Conservation (phyloP, 2,888 invertebrate genomes). For the Heliconius ismenius region DNA sequence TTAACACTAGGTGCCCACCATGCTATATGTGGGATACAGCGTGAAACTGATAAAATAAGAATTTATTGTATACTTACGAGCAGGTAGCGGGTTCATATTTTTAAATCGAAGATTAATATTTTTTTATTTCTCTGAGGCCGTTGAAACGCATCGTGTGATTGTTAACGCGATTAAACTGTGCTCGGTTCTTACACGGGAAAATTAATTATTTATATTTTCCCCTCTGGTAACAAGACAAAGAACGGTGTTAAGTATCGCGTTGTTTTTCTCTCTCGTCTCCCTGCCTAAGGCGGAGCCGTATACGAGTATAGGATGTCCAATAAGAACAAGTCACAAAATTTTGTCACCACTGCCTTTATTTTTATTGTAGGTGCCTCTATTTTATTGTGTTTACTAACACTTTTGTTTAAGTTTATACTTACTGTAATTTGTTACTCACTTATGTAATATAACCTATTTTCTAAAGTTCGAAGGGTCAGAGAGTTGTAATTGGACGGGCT, state of each 20-base stretch:
- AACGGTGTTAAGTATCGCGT: too few species aligned
- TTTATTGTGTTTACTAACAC: not conserved
- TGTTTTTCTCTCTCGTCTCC: too few species aligned
- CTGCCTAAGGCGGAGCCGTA: too few species aligned
- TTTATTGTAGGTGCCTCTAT: not conserved
- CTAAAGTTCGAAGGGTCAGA: constrained; percentile 23
- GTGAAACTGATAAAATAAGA: not conserved
- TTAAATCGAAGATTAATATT: not conserved
- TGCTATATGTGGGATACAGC: not conserved
- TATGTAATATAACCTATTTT: not conserved
- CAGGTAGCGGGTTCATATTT: not conserved
- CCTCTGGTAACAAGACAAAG: too few species aligned
- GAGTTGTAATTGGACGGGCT: constrained; percentile 26
- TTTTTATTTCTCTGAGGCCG: not conserved
- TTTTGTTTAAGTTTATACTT: not conserved
- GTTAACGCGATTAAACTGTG: too few species aligned
- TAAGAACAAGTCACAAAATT: too few species aligned
- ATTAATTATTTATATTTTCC: too few species aligned
- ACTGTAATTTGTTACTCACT: not conserved
- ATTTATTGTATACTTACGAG: too few species aligned
- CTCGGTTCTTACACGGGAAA: too few species aligned
- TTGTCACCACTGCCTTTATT: not conserved
- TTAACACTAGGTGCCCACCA: not conserved
- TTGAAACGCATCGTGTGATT: too few species aligned
- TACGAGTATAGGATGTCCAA: too few species aligned